Percentiles rank a stretch among this genome's conserved stretches.
These are phyloP conservation scores for Aleadryas rufinucha DNA, from an alignment of 2,113 vertebrate species.

Conservation along the genomic window DNA sequence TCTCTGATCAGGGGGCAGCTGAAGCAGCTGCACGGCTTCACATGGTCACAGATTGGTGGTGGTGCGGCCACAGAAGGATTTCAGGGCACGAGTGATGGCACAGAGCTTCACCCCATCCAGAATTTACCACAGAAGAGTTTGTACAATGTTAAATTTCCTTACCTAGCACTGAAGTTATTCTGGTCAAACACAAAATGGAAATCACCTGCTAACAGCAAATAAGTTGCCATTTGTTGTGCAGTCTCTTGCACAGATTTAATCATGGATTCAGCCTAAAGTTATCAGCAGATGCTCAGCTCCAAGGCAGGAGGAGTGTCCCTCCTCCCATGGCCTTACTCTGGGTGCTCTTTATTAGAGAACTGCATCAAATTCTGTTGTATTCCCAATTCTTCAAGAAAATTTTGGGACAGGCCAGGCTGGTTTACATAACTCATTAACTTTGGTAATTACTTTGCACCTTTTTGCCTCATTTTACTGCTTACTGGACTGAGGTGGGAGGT, in stretches of 20 bases:
- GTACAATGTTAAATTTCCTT: fast-evolving
- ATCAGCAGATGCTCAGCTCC: background rate
- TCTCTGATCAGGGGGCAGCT: background rate
- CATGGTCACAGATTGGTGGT: fast-evolving
- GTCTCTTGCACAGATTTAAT: background rate
- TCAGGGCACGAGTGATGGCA: background rate
- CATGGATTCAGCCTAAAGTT: background rate
- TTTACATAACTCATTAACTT: background rate
- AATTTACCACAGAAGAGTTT: background rate
- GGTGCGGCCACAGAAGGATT: background rate
- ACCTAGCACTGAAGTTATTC: background rate
- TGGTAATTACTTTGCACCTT: too few relatives aligned
- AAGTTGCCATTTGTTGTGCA: background rate
- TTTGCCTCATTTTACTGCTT: background rate
- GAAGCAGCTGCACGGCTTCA: background rate
- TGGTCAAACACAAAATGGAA: background rate
- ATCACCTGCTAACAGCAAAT: background rate
- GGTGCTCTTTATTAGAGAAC: background rate
- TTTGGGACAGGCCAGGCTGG: background rate
- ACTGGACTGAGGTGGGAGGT: background rate
- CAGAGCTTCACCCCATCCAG: background rate
- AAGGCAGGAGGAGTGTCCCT: background rate
- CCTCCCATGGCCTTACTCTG: background rate
- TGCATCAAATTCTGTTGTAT: background rate
- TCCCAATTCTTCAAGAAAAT: background rate